These are phyloP conservation scores for Geotrypetes seraphini DNA, from an alignment of 2,797 vertebrate genomes.

Conservation along the genomic window DNA sequence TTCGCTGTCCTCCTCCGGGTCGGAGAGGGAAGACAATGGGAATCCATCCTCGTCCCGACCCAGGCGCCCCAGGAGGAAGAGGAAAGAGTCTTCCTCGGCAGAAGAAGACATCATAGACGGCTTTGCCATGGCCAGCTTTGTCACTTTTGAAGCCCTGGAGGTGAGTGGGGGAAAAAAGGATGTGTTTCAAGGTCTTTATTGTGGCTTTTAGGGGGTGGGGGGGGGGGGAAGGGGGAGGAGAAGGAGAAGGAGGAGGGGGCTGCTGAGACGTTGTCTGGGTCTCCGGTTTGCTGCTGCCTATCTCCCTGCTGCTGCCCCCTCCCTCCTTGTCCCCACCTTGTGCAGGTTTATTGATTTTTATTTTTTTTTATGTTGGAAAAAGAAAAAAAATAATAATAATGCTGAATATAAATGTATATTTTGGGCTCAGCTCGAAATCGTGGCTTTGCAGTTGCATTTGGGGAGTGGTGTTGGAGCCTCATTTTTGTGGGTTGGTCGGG, in stretches of 20 bases:
- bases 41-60: slow-evolving; percentile 70
- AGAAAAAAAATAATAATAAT: too few relatives aligned
- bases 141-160: slow-evolving; percentile 87
- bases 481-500: slow-evolving; percentile 11
- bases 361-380: too few relatives aligned
- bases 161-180: slow-evolving; percentile 48
- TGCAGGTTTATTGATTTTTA: too few relatives aligned
- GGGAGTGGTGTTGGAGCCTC: not conserved
- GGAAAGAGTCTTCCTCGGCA: slow-evolving; percentile 79
- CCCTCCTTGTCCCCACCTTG: slow-evolving; percentile 2
- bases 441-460: too few relatives aligned
- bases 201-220: slow-evolving; percentile 4
- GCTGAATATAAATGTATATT: too few relatives aligned
- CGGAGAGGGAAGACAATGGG: slow-evolving; percentile 76
- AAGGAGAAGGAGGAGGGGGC: not conserved
- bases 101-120: slow-evolving; percentile 96
- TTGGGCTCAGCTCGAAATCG: too few relatives aligned
- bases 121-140: slow-evolving; percentile 84
- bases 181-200: slow-evolving; percentile 19
- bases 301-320: not conserved
- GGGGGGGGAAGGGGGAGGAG: not conserved
- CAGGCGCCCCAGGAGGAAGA: slow-evolving; percentile 79
- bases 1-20: slow-evolving; percentile 66
- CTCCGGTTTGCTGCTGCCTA: slow-evolving; percentile 5
- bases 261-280: slow-evolving; percentile 24